phyloP scores from a whole-genome alignment of 2,113 vertebrate genomes.

The Excalfactoria chinensis region DNA sequence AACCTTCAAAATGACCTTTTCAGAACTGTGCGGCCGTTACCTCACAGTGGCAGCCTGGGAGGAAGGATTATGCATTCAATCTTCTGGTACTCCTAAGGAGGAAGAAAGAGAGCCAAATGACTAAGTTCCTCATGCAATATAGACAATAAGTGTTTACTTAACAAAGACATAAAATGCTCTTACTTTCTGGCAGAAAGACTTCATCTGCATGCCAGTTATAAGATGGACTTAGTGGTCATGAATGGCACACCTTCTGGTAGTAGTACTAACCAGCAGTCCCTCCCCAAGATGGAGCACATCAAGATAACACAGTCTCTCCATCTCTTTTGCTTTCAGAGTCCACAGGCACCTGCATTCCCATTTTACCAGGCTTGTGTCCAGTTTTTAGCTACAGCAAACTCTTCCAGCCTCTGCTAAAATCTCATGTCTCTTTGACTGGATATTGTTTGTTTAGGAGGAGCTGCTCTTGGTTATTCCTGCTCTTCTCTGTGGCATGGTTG shows the following conservation, averaged over 20 bases:
- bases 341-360: accelerated
- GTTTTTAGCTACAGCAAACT: neutral
- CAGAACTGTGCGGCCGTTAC: neutral
- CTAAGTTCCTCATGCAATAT: neutral
- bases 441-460: neutral
- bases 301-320: neutral
- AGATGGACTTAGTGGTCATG: neutral
- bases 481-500: accelerated
- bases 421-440: accelerated
- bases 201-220: neutral
- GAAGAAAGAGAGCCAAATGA: neutral
- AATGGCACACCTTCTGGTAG: neutral
- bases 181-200: neutral
- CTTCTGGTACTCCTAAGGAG: neutral
- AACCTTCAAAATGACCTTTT: neutral
- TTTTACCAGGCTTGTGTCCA: neutral
- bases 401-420: accelerated
- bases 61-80: neutral
- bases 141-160: neutral
- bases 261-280: neutral
- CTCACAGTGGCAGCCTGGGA: neutral
- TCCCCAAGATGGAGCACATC: accelerated
- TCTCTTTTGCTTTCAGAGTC: accelerated
- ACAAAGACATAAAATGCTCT: neutral
- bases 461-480: neutral